Base-by-base conservation (phyloP, 2,888 invertebrate genomes). In the Sinelater perroti region DNA sequence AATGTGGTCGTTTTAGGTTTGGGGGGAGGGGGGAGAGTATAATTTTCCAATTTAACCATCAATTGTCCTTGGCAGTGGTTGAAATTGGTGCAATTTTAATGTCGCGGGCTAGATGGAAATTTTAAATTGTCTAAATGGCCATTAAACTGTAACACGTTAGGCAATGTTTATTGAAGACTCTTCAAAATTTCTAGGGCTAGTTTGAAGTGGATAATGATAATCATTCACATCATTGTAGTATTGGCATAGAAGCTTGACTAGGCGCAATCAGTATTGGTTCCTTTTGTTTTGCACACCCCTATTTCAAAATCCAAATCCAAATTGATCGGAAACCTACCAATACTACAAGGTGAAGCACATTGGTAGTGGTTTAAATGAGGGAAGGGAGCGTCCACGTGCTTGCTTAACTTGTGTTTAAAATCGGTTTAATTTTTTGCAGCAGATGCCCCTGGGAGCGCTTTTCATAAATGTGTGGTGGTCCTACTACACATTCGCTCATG, bases 351-450 rank as follows among this genome's bases (percentile, higher is more conserved):
- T 28, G 18, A 47, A 45, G 13, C 21, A 35, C 16, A 13, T 28
- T 13, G 47, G 21, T 44, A 31, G 47, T 16, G 47, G 38, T 47
- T 36, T 45, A 36, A 56, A 38, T 38, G 30, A 52, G 26, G 28
- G 40, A 21, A 35, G 21, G 51, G 38, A 45, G 50, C 26, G 11
- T n/a, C 8, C 28, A 31, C 21, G 28, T 36, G 52, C 56, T 33
- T 49, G 26, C 45, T 49, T 46, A 13, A 56, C 40, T 14, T 54
- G 40, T 55, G 49, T 54, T 59, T 42, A 60, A 60, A 60, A 33
- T 28, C 18, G 64, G 57, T 69, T 71, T 70, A 69, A 73, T 76
- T 75, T 76, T 75, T 76, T 77, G 59, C 76, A 76, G 76, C 75
- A 73, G 72, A 68, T 64, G 68, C 65, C 65, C 63, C 69, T 67